Base-by-base conservation (phyloP, 1,140 invertebrate genomes). In the Saccostrea cuccullata region DNA sequence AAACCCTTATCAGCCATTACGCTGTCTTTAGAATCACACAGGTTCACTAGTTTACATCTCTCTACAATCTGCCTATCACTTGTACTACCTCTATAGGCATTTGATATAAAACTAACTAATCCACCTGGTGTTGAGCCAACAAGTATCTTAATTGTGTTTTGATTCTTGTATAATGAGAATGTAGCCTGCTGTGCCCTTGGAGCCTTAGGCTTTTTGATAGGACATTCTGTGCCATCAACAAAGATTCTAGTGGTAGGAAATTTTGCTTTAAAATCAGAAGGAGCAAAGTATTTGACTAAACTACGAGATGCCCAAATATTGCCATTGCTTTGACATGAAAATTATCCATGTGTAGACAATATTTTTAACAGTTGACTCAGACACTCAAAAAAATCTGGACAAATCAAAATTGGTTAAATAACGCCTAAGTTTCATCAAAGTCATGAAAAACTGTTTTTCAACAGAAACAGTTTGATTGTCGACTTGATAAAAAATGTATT, bases 121-220 rank as follows among this genome's bases (percentile, higher is more conserved):
- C 91, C 92, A 58, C 92, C 89, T 13, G 91, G 89, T 89, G 90
- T 90, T 15, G 88, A 17, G 11, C 56, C 56, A 58, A 90, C 86
- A 9, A 92, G 55, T 23, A 88, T 82, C 85, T 92, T 91, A 15
- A 91, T 84, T 26, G 85, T 91, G 82, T 91, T 90, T 82, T 90
- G 86, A 82, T 94, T 93, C 67, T 93, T 93, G 90, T 90, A 83
- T 36, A 36, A 36, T 36, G 30, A 36, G 30, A 36, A 36, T 36
- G 30, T 36, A 36, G 30, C 30, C 30, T 93, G 91, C 87, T 94
- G 92, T 55, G 91, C 87, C 64, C 82, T 88, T 73, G 91, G 90
- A 87, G 87, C 85, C 26, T 70, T 89, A n/a, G 88, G 89, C 82
- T 89, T 89, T 86, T 89, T 88, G 4, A 94, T 90, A 8, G 91